These are phyloP conservation scores for Sebastes hubbsi DNA, from an alignment of 2,797 vertebrate species.

Conservation along the genomic window DNA sequence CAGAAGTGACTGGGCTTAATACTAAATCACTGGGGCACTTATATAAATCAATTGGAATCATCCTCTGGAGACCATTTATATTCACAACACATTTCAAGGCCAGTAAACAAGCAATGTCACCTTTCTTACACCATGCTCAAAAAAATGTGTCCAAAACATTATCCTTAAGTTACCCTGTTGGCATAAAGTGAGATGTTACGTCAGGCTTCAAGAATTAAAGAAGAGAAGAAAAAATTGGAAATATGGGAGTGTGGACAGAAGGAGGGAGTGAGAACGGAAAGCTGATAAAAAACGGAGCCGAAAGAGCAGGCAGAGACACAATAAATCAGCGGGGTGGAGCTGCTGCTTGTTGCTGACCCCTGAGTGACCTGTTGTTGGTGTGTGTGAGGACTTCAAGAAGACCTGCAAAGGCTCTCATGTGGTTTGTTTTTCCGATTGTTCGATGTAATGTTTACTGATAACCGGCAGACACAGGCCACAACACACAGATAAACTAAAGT, in stretches of 20 bases:
- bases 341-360: not conserved
- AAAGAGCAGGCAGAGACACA: not conserved
- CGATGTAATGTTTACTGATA: slow-evolving; percentile 13
- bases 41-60: not conserved
- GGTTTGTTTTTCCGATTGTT: not conserved
- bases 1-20: too few relatives aligned
- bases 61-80: not conserved
- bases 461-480: not conserved
- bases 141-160: not conserved
- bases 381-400: not conserved
- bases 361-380: not conserved
- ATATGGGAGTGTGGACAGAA: not conserved
- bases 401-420: not conserved
- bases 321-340: slow-evolving; percentile 10
- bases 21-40: not conserved
- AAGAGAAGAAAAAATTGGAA: fast-evolving
- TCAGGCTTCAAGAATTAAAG: not conserved
- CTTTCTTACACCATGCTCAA: not conserved
- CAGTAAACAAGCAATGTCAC: not conserved
- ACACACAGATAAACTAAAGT: not conserved
- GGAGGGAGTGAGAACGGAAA: not conserved
- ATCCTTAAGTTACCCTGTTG: not conserved
- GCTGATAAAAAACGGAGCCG: not conserved
- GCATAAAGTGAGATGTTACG: not conserved
- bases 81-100: not conserved